Evolutionary conservation across 2,888 invertebrate genomes (phyloP), one percentile per base, ranked within the genome.

Genomic region (Leptarthrus brevirostris): DNA sequence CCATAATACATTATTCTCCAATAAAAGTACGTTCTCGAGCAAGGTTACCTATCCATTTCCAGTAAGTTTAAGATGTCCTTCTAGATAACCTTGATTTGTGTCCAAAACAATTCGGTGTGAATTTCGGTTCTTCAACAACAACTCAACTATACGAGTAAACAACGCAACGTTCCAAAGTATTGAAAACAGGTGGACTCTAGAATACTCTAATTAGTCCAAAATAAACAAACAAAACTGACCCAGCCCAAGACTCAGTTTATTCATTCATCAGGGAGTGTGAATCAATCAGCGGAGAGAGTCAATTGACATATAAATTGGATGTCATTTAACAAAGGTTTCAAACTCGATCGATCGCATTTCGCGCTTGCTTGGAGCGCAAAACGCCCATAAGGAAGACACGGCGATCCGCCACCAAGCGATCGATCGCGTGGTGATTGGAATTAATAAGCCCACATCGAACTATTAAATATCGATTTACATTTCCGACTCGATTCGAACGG

Each of bases 161-260:
- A n/a, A n/a, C n/a, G n/a, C n/a, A n/a, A n/a, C n/a, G n/a, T n/a
- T n/a, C n/a, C n/a, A n/a, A n/a, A n/a, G n/a, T n/a, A n/a, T n/a
- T n/a, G n/a, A n/a, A n/a, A n/a, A n/a, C n/a, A n/a, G n/a, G n/a
- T n/a, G n/a, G n/a, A n/a, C n/a, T n/a, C n/a, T n/a, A n/a, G n/a
- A n/a, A n/a, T 30, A 8, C 8, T 30, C 30, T 30, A 30, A 30
- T 30, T 30, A 30, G 8, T 8, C 30, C 30, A 30, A 30, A 5
- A 30, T 40, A 40, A 34, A 58, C 34, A 58, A 58, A 58, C 58
- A 58, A 58, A 58, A 34, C 58, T 58, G 58, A 58, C 58, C 58
- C 34, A 20, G 34, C 36, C 16, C n/a, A 36, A 40, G 16, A 12
- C 40, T 3, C 12, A 40, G 3, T 30, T 30, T 12, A 3, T 12